These are phyloP conservation scores for Corythornis vintsioides DNA, from an alignment of 2,113 vertebrate species.

Conservation along the genomic window DNA sequence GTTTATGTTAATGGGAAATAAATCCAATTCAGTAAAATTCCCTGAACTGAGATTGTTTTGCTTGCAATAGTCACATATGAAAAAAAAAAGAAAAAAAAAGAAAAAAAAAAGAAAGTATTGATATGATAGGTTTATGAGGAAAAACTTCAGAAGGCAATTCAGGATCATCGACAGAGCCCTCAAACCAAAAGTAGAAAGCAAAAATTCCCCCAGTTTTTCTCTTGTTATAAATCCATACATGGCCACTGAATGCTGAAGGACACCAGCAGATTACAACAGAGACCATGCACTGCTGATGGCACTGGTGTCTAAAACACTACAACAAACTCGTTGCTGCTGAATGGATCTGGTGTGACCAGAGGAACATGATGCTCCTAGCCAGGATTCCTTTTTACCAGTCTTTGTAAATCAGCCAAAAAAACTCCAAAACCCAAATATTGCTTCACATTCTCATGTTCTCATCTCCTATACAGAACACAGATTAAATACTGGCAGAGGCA, in stretches of 20 bases:
- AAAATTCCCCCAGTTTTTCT: not conserved
- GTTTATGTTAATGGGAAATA: constrained; percentile 26
- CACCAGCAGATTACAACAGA: not conserved
- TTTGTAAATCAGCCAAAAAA: not conserved
- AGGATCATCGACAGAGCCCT: not conserved
- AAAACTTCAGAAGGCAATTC: not conserved
- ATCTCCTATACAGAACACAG: not conserved
- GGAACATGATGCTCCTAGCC: accelerated
- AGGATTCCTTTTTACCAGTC: not conserved
- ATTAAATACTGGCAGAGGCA: not conserved
- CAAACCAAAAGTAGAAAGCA: not conserved
- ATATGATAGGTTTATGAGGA: not conserved
- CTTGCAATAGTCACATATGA: not conserved
- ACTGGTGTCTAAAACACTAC: not conserved
- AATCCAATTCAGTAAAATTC: constrained; percentile 39
- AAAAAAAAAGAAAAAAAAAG: too few species aligned
- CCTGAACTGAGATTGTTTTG: constrained; percentile 27
- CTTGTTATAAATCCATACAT: not conserved
- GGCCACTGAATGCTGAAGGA: not conserved
- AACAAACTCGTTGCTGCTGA: not conserved
- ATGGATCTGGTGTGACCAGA: not conserved
- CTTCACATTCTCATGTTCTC: not conserved
- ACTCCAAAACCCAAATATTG: not conserved
- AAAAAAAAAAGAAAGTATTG: not conserved
- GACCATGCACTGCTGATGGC: not conserved